Evolutionary conservation across 2,888 invertebrate species (phyloP).

Genomic region (Zonitis immaculata): DNA sequence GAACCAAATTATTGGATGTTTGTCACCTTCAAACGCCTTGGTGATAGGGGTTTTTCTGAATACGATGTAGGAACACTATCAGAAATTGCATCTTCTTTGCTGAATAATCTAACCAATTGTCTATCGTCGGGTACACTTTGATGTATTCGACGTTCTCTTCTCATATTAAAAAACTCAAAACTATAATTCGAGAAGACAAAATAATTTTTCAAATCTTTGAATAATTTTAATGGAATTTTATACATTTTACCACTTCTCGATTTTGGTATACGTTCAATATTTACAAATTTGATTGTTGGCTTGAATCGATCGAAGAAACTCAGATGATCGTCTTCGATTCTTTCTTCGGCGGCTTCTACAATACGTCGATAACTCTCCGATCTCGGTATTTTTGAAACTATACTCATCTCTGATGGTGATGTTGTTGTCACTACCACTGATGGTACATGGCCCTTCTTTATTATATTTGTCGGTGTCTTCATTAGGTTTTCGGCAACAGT

Average conservation of each 20-base stretch:
- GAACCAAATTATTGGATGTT: not conserved
- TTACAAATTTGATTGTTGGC: conserved; percentile 44
- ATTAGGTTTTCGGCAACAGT: conserved; percentile 44
- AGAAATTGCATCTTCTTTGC: conserved; percentile 39
- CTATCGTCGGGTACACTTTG: conserved; percentile 48
- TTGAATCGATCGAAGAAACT: conserved; percentile 46
- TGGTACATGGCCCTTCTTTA: conserved; percentile 44
- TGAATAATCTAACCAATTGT: conserved; percentile 48
- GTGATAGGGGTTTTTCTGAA: conserved; percentile 53
- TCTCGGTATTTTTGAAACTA: conserved; percentile 54
- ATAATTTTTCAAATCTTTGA: too few relatives aligned
- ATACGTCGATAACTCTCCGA: conserved; percentile 50
- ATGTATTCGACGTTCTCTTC: conserved; percentile 48
- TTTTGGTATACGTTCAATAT: conserved; percentile 45
- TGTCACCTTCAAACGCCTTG: conserved; percentile 56
- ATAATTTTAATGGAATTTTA: conserved; percentile 21
- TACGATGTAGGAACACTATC: conserved; percentile 47
- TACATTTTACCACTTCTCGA: conserved; percentile 45
- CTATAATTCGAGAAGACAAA: conserved; percentile 37
- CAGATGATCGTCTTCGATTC: conserved; percentile 34
- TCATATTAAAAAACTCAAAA: conserved; percentile 51
- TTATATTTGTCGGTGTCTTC: conserved; percentile 35
- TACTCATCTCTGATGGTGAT: conserved; percentile 49
- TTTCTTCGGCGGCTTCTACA: conserved; percentile 42
- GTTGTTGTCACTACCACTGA: conserved; percentile 36